Conservation (phyloP, 2,113 vertebrate species). For the Triplophysa tibetana region DNA sequence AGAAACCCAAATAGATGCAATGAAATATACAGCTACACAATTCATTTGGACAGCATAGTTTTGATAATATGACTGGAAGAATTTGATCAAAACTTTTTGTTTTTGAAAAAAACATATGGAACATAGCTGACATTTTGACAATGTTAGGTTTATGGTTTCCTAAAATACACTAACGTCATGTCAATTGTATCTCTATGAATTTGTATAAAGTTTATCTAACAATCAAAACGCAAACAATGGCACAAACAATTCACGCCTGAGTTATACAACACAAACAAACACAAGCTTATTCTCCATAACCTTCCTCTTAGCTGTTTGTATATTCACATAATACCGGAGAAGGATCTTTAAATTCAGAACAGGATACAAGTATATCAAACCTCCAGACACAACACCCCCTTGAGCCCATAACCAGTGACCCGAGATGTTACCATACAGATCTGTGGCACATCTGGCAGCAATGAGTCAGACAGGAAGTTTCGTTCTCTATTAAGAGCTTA, state of each 20-base stretch:
- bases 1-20: too few species aligned
- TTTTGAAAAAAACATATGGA: too few species aligned
- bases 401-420: slow-evolving; percentile 20
- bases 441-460: slow-evolving; percentile 74
- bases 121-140: too few species aligned
- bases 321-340: background rate
- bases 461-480: slow-evolving; percentile 53
- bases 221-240: background rate
- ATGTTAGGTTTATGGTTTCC: background rate
- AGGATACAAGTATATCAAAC: background rate
- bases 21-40: too few species aligned
- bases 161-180: background rate
- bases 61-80: too few species aligned
- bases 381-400: slow-evolving; percentile 42
- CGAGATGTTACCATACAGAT: slow-evolving; percentile 34
- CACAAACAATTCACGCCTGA: background rate
- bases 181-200: too few species aligned
- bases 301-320: background rate
- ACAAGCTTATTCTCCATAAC: background rate
- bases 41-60: too few species aligned
- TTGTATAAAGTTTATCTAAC: too few species aligned
- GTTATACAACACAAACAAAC: background rate
- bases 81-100: too few species aligned
- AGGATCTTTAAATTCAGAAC: slow-evolving; percentile 3
- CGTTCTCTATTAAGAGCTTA: background rate